A percentile compares a stretch with the other conserved stretches of the same genome.
Evolutionary conservation across 2,888 invertebrate species (phyloP).

Genomic region (Sussaba pulchella): DNA sequence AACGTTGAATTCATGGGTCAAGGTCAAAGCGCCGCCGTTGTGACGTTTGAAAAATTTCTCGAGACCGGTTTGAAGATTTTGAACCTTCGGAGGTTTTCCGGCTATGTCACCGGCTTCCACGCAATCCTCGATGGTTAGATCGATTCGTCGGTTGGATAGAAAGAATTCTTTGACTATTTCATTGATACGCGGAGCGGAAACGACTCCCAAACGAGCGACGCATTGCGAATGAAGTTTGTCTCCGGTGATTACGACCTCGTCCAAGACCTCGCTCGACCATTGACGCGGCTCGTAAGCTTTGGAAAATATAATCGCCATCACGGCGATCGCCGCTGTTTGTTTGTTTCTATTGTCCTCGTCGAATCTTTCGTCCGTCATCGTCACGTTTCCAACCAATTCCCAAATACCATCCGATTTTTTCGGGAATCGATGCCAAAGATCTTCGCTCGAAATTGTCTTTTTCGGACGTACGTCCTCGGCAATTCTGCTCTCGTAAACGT

Average conservation of each 20-base stretch:
- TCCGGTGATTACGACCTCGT: constrained; percentile 78
- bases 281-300: constrained; percentile 78
- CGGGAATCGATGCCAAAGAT: constrained; percentile 77
- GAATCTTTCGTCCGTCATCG: constrained; percentile 71
- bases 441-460: constrained; percentile 71
- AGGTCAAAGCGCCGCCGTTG: constrained; percentile 73
- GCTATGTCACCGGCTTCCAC: constrained; percentile 76
- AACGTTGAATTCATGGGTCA: constrained; percentile 66
- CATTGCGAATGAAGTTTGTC: constrained; percentile 78
- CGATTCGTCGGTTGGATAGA: constrained; percentile 77
- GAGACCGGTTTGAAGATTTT: constrained; percentile 73
- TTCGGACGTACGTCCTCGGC: constrained; percentile 66
- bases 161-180: constrained; percentile 80
- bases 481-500: constrained; percentile 74
- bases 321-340: constrained; percentile 76
- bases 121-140: constrained; percentile 78
- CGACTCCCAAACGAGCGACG: constrained; percentile 71
- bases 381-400: constrained; percentile 73
- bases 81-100: constrained; percentile 71
- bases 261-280: constrained; percentile 74
- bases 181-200: constrained; percentile 69
- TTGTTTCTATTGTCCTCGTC: constrained; percentile 69
- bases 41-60: constrained; percentile 74
- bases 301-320: constrained; percentile 78
- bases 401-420: constrained; percentile 76